Conservation (phyloP, 1,140 invertebrate species). For the Cotesia vestalis region DNA sequence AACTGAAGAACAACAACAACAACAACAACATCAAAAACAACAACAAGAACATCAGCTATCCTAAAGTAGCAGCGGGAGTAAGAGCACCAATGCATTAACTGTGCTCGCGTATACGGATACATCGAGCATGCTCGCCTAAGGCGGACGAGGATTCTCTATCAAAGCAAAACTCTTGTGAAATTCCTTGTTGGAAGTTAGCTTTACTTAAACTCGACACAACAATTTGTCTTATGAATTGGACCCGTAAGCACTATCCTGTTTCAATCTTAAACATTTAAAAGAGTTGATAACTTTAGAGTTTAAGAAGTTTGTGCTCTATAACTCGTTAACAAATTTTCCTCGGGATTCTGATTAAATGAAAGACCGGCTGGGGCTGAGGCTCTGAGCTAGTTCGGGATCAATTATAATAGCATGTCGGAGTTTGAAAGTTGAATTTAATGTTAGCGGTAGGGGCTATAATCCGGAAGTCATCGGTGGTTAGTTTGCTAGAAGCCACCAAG, state of each 20-base stretch:
- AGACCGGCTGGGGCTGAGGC: neutral
- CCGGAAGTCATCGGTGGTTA: neutral
- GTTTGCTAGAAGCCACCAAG: conserved; percentile 9
- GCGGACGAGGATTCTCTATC: conserved; percentile 27
- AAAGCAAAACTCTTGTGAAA: conserved; percentile 29
- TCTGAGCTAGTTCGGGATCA: too few relatives aligned
- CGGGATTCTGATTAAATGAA: too few relatives aligned
- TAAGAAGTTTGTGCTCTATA: too few relatives aligned
- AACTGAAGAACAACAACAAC: conserved; percentile 26
- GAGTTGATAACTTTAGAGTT: conserved; percentile 14
- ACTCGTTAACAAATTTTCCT: too few relatives aligned
- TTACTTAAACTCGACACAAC: neutral
- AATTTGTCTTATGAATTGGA: conserved; percentile 22
- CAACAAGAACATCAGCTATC: too few relatives aligned
- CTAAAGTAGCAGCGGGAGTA: too few relatives aligned
- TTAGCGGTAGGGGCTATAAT: neutral
- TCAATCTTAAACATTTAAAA: conserved; percentile 20
- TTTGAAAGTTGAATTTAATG: too few relatives aligned
- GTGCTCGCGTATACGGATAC: neutral
- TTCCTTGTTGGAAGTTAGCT: conserved; percentile 12
- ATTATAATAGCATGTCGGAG: too few relatives aligned
- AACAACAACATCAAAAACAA: too few relatives aligned
- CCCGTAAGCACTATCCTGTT: conserved; percentile 12
- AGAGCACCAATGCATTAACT: conserved; percentile 22
- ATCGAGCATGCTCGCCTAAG: neutral